Conservation (phyloP, 2,797 vertebrate genomes). For the Cuniculus paca region DNA sequence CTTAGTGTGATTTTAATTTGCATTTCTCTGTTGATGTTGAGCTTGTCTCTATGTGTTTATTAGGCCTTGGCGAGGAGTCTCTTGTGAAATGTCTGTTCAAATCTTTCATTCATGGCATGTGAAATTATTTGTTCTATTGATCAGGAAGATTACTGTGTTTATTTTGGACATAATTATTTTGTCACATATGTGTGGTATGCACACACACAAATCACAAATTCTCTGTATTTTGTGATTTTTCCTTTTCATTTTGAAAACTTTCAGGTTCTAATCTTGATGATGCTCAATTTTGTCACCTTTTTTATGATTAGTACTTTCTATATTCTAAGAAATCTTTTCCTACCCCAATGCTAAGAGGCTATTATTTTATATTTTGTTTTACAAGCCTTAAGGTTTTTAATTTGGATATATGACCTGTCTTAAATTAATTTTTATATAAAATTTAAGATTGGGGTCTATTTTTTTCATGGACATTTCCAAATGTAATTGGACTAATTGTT, state of each 20-base stretch:
- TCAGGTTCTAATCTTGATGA: not conserved
- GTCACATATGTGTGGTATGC: not conserved
- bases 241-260: conserved; percentile 15
- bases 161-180: not conserved
- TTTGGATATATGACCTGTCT: not conserved
- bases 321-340: not conserved
- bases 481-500: not conserved
- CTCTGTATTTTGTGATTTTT: not conserved
- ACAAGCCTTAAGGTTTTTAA: not conserved
- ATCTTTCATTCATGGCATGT: not conserved
- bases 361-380: not conserved
- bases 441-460: not conserved
- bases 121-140: not conserved
- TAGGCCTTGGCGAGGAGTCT: not conserved
- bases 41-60: not conserved
- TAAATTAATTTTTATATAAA: not conserved
- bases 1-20: not conserved
- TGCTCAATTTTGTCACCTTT: not conserved
- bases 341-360: not conserved
- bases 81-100: not conserved
- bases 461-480: not conserved
- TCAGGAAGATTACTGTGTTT: not conserved
- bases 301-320: not conserved
- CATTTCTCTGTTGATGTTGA: not conserved
- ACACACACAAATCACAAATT: not conserved